phyloP scores from a whole-genome alignment of 2,797 vertebrate genomes.

The Amazonetta brasiliensis region DNA sequence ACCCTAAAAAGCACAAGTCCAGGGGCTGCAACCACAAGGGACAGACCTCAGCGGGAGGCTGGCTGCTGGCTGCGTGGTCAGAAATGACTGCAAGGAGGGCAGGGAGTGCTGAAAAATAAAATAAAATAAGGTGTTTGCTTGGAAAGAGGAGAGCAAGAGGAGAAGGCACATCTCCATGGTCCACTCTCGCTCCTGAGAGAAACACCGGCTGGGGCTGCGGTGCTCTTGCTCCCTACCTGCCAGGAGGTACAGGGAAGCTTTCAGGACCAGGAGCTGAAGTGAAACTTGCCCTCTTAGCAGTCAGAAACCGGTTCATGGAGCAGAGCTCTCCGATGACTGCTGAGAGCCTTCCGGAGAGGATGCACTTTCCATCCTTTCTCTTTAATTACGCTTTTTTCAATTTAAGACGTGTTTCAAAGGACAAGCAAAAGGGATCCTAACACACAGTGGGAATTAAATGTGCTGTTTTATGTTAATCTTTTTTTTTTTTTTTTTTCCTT shows the following conservation, averaged over 20 bases:
- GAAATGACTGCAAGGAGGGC: neutral
- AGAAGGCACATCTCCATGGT: rapidly evolving
- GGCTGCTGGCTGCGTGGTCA: neutral
- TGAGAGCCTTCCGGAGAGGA: neutral
- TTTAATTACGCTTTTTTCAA: neutral
- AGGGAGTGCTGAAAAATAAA: neutral
- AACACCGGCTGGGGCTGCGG: rapidly evolving
- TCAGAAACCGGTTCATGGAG: conserved; percentile 36
- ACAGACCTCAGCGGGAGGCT: neutral
- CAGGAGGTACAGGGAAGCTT: neutral
- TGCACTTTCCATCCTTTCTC: conserved; percentile 6
- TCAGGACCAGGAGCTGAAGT: neutral
- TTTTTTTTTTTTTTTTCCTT: neutral
- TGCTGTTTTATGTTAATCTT: conserved; percentile 74
- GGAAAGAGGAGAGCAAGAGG: neutral
- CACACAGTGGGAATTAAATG: conserved; percentile 45
- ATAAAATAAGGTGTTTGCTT: neutral
- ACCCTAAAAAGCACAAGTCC: neutral
- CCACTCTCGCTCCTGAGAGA: rapidly evolving
- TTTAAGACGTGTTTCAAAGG: neutral
- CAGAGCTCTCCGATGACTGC: neutral
- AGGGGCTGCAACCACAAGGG: neutral
- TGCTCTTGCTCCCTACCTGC: neutral
- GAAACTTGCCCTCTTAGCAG: neutral
- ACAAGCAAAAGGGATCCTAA: conserved; percentile 1